Evolutionary conservation across 2,113 vertebrate species (phyloP), one percentile per base, ranked within the genome.

Genomic region (Chionodraco myersi): DNA sequence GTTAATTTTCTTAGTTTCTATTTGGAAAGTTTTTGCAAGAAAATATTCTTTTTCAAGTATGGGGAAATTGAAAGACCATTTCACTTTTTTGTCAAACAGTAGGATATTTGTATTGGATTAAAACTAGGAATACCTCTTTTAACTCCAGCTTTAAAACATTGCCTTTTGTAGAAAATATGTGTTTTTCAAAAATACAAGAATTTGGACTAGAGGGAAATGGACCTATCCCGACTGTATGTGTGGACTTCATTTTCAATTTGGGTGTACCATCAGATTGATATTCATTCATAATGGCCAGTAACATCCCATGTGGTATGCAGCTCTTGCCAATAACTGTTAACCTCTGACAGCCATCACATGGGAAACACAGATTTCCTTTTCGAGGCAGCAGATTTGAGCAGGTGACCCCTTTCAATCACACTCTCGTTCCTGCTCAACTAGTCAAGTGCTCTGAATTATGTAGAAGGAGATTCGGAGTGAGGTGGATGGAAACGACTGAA

Each of bases 401-500:
- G 74, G 66, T 66, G 85, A 84, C 74, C 64, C 48, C 85, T 81
- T 76, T 88, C 81, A 83, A 83, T 92, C 82, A 81, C 47, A 13
- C 49, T 10, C 74, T 81, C 60, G n/a, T 49, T 80, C 48, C 64
- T 67, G 56, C 80, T 82, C 72, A 78, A 62, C 52, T 7, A 44
- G 61, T 72, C 48, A 63, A 72, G 68, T 30, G 53, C 21, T 30
- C 41, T 90, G 58, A 82, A 90, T 91, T 80, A 89, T 90, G 88
- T 45, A 84, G 59, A 47, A 71, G 72, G 34, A 16, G 70, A 76
- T 56, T 79, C 61, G 36, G 74, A 79, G 84, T 48, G 80, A 78
- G 73, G 57, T 6, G 52, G 52, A 72, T 71, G 63, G 68, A 16
- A 12, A 44, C 3, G 80, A 81, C 57, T 53, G 78, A 81, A 53